Evolutionary conservation across 2,113 vertebrate genomes (phyloP).

Genomic region (Ondatra zibethicus): DNA sequence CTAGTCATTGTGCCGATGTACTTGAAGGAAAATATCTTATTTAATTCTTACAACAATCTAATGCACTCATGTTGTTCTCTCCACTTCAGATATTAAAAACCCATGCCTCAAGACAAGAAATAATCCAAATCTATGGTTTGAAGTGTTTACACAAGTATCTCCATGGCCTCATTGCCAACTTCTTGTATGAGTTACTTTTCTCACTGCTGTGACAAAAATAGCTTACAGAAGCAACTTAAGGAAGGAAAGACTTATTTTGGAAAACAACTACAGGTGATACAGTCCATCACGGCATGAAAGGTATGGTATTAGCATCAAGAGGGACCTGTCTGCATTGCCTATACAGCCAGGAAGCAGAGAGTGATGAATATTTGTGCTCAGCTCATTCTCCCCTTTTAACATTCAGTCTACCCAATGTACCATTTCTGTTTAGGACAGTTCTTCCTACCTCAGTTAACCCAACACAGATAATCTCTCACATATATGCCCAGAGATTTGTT

Average conservation of each 20-base stretch:
- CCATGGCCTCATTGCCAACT: background rate
- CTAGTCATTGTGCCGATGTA: background rate
- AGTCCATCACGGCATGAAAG: background rate
- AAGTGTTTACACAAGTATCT: background rate
- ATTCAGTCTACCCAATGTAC: background rate
- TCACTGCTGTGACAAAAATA: background rate
- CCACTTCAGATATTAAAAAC: conserved; percentile 38
- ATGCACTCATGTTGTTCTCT: background rate
- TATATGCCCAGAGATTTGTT: background rate
- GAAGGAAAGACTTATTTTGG: background rate
- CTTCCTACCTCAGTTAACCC: background rate
- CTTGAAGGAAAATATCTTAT: background rate
- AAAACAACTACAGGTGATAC: background rate
- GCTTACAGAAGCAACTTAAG: background rate
- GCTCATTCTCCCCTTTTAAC: background rate
- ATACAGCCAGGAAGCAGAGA: background rate
- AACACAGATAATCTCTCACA: background rate
- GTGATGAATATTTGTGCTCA: background rate
- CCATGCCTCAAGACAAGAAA: background rate
- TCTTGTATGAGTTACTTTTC: background rate
- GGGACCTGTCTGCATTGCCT: background rate
- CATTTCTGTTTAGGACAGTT: background rate
- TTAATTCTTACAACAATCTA: conserved; percentile 17
- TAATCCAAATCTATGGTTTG: background rate
- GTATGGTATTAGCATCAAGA: background rate